phyloP scores from a whole-genome alignment of 2,797 vertebrate species.

The Phataginus tetradactyla region DNA sequence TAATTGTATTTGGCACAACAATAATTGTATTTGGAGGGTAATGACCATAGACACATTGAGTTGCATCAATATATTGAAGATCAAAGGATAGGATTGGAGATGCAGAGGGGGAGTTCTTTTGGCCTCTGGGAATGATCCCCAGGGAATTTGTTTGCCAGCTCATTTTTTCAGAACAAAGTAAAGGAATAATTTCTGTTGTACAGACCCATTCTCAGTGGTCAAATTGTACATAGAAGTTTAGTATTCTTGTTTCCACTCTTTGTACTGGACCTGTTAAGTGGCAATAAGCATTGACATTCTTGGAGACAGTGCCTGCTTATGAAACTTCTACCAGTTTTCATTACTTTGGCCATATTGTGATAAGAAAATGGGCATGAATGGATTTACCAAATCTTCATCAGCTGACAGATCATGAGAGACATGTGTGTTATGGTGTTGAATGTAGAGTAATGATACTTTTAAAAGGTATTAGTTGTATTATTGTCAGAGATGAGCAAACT shows the following conservation, averaged over 20 bases:
- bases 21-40: background rate
- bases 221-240: background rate
- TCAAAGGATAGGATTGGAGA: background rate
- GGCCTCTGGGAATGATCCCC: background rate
- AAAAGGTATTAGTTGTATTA: background rate
- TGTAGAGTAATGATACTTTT: background rate
- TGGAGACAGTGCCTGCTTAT: background rate
- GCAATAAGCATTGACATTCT: conserved; percentile 54
- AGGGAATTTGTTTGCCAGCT: background rate
- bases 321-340: conserved; percentile 54
- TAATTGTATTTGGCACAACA: background rate
- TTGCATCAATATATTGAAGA: background rate
- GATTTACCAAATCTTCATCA: conserved; percentile 68
- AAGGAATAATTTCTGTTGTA: background rate
- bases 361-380: conserved; percentile 69
- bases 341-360: conserved; percentile 15
- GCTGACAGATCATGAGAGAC: background rate
- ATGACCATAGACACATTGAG: background rate
- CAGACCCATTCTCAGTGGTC: background rate
- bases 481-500: conserved; percentile 6
- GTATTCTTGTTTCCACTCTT: conserved; percentile 44
- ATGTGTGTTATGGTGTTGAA: background rate
- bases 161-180: background rate
- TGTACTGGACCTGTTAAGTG: conserved; percentile 56
- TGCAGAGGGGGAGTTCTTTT: background rate